Evolutionary conservation across 2,113 vertebrate species (phyloP).

Genomic region (Neogale vison): DNA sequence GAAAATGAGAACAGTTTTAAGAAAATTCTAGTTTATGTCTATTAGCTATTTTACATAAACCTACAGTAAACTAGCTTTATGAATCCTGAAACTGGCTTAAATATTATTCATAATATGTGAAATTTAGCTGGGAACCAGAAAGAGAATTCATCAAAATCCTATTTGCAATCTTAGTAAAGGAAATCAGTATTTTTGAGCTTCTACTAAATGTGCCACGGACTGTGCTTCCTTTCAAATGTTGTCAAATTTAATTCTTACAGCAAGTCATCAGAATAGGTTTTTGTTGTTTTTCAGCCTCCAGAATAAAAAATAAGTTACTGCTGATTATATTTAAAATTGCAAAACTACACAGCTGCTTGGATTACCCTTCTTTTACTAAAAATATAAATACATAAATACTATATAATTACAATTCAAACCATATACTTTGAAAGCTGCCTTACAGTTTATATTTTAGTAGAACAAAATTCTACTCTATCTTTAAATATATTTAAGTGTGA

Average conservation of each 20-base stretch:
- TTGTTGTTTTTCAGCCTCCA: neutral
- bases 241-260: slow-evolving; percentile 11
- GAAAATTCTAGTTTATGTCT: neutral
- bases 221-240: neutral
- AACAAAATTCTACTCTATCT: slow-evolving; percentile 35
- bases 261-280: neutral
- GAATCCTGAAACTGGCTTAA: neutral
- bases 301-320: neutral
- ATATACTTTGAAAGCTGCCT: neutral
- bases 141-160: slow-evolving; percentile 12
- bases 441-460: slow-evolving; percentile 14
- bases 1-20: slow-evolving; percentile 38
- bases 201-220: neutral
- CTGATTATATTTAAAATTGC: neutral
- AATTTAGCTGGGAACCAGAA: slow-evolving; percentile 19
- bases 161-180: slow-evolving; percentile 37
- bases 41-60: slow-evolving; percentile 48
- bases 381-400: slow-evolving; percentile 6
- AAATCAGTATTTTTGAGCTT: slow-evolving; percentile 26
- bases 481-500: slow-evolving; percentile 47
- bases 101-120: neutral
- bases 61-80: slow-evolving; percentile 2
- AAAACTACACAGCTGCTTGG: neutral
- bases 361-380: slow-evolving; percentile 13
- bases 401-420: neutral